Evolutionary conservation across 2,113 vertebrate species (phyloP).

Genomic region (Guaruba guarouba): DNA sequence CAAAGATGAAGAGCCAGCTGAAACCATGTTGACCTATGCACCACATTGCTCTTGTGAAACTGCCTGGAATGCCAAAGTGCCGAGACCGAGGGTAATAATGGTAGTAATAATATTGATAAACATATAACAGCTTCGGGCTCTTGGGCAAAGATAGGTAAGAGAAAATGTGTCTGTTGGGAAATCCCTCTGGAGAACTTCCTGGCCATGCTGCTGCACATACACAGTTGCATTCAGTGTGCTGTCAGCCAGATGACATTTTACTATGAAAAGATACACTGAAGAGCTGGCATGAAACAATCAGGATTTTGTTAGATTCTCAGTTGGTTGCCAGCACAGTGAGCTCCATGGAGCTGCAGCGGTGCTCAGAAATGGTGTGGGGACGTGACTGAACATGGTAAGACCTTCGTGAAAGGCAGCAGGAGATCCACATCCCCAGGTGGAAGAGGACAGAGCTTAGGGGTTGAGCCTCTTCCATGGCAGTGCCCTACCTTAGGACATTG

Average conservation of each 20-base stretch:
- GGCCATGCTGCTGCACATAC: not conserved
- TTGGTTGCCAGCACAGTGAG: not conserved
- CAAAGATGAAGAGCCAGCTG: conserved; percentile 1
- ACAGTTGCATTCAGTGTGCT: not conserved
- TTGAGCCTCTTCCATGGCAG: not conserved
- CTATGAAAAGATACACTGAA: not conserved
- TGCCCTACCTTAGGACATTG: not conserved
- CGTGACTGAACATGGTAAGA: not conserved
- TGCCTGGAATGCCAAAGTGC: not conserved
- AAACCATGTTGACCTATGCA: not conserved
- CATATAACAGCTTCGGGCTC: not conserved
- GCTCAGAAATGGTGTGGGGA: not conserved
- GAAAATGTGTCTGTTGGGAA: not conserved
- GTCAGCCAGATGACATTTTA: not conserved
- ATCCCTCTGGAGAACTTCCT: not conserved
- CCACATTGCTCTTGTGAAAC: not conserved
- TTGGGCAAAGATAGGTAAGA: conserved; percentile 25
- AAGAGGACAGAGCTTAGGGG: not conserved
- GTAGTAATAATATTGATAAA: conserved; percentile 28
- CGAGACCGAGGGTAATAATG: not conserved
- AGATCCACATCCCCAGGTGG: not conserved
- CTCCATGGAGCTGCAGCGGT: not conserved
- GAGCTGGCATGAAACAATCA: not conserved
- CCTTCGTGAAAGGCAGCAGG: not conserved
- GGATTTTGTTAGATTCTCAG: not conserved